Evolutionary conservation across 2,797 vertebrate genomes (phyloP), one percentile per base, ranked within the genome.

Genomic region (Paratrypauchen microcephalus): DNA sequence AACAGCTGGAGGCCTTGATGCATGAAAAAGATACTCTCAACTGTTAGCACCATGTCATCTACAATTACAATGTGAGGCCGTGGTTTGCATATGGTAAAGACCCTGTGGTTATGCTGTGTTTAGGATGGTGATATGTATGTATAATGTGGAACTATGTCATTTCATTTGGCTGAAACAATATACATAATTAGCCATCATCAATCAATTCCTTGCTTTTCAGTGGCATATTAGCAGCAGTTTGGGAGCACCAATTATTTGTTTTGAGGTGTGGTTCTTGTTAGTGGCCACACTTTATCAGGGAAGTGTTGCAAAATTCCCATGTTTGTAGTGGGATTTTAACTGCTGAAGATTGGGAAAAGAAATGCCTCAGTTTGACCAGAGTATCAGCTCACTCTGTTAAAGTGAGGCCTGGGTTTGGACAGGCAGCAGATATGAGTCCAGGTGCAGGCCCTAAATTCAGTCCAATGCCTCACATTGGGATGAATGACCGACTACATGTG

Each of bases 361-460:
- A 50, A 62, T 65, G 15, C 59, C 61, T 55, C 77, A 84, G 82
- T 88, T 80, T 85, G 87, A 88, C 82, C 76, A 85, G 73, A 80
- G 76, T 78, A 83, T 80, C 79, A 83, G 82, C 78, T 87, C 88
- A 83, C 75, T 86, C 76, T 89, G 84, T 85, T 86, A 84, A 89
- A 83, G 76, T 89, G 67, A 88, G 77, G 83, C 74, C 86, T 85
- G 85, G 7, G 69, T 76, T 76, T 81, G 77, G 83, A 85, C 77
- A 80, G 68, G 71, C 84, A 83, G 83, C 83, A 77, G 85, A 87
- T 86, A 79, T 79, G 75, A 69, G 75, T 57, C 91, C 90, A 93
- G 90, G 90, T 91, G 92, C 86, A 88, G 79, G 85, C 87, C 89
- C 82, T 92, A 91, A 90, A 91, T 91, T 84, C 84, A 82, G 66